Evolutionary conservation across 2,113 vertebrate genomes (phyloP).

Genomic region (Rhinichthys klamathensis): DNA sequence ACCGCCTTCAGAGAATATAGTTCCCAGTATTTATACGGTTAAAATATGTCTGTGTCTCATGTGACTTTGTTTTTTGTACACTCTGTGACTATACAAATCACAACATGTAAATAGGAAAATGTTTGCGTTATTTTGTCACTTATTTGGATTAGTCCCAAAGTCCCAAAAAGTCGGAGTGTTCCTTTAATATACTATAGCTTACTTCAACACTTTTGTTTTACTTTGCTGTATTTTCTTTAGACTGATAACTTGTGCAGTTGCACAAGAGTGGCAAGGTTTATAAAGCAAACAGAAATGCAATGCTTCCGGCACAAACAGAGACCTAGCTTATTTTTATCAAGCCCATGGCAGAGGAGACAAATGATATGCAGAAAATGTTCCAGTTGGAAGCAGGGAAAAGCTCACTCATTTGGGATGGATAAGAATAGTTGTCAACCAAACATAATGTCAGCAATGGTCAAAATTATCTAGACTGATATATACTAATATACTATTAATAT

Average conservation of each 20-base stretch:
- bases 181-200: not conserved
- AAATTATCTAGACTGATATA: slow-evolving; percentile 1
- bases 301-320: slow-evolving; percentile 21
- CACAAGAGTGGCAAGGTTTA: slow-evolving; percentile 26
- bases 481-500: not conserved
- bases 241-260: not conserved
- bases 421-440: slow-evolving; percentile 16
- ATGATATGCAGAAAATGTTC: slow-evolving; percentile 41
- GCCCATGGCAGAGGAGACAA: slow-evolving; percentile 40
- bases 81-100: no score
- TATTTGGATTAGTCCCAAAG: no score
- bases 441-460: not conserved
- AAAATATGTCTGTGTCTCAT: no score
- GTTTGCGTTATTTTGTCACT: no score
- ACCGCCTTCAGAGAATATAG: no score
- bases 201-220: not conserved
- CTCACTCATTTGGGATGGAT: slow-evolving; percentile 20
- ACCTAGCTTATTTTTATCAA: slow-evolving; percentile 45
- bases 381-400: slow-evolving; percentile 34
- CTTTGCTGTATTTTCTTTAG: slow-evolving; percentile 2
- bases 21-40: no score
- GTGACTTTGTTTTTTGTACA: no score
- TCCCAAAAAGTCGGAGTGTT: no score
- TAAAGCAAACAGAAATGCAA: slow-evolving; percentile 40
- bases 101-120: no score